These are phyloP conservation scores for Copidosoma floridanum DNA, from an alignment of 1,140 invertebrate species.

Conservation along the genomic window DNA sequence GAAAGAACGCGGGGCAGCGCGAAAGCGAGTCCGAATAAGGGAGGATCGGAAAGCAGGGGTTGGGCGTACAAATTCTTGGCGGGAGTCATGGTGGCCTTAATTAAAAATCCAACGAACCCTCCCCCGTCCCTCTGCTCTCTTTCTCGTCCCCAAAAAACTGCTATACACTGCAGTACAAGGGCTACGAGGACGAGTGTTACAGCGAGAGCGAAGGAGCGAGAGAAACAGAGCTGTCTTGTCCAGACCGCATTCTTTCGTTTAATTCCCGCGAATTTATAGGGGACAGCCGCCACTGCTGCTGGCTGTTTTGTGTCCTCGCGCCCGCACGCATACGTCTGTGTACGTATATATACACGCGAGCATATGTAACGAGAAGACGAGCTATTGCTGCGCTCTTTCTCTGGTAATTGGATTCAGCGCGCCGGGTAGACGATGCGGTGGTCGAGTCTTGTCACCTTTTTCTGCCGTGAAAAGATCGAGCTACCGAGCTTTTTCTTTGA, in stretches of 20 bases:
- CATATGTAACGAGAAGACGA: neutral
- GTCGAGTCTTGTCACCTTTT: too few species aligned
- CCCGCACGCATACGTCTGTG: neutral
- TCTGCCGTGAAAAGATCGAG: too few species aligned
- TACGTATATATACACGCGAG: neutral
- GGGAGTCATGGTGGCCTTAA: conserved; percentile 56
- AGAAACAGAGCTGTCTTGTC: conserved; percentile 28
- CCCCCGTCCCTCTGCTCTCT: conserved; percentile 31
- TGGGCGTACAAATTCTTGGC: conserved; percentile 51
- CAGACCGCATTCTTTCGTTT: conserved; percentile 59
- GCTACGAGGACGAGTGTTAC: too few species aligned
- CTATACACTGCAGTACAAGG: too few species aligned
- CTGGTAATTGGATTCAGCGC: conserved; percentile 48
- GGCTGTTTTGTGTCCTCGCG: neutral
- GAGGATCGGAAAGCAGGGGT: conserved; percentile 13
- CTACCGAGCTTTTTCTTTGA: too few species aligned
- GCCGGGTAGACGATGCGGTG: too few species aligned
- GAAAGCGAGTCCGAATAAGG: conserved; percentile 10
- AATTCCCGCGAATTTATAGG: conserved; percentile 58
- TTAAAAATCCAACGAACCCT: conserved; percentile 58
- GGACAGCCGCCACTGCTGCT: neutral
- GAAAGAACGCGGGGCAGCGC: conserved; percentile 1
- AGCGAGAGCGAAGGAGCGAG: too few species aligned
- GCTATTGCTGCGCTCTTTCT: too few species aligned
- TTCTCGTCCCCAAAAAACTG: too few species aligned